Conservation (phyloP, 2,888 invertebrate species). For the Xestia sexstrigata region DNA sequence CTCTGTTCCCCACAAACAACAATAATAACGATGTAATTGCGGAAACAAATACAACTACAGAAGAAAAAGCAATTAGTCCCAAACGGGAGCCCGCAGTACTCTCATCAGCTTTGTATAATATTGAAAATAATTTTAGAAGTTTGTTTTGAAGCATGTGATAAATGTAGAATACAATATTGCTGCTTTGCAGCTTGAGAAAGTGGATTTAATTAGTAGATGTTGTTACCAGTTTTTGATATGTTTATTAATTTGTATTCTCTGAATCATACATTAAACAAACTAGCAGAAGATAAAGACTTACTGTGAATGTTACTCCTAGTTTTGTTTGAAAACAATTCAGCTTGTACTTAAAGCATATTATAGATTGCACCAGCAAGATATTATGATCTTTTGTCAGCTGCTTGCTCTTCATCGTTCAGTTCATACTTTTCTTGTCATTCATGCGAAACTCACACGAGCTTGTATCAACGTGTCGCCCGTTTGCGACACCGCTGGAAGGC, state of each 20-base stretch:
- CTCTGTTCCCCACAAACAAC: conserved; percentile 78
- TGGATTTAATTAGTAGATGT: conserved; percentile 47
- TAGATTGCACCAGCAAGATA: not conserved
- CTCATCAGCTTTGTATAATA: conserved; percentile 81
- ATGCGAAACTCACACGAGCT: not conserved
- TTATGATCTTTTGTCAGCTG: not conserved
- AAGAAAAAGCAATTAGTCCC: conserved; percentile 69
- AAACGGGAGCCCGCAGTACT: conserved; percentile 81
- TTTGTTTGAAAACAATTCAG: conserved; percentile 28
- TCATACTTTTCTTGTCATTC: not conserved
- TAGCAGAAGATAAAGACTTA: conserved; percentile 10
- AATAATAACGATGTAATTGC: conserved; percentile 58
- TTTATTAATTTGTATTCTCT: conserved; percentile 57
- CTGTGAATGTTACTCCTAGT: conserved; percentile 13
- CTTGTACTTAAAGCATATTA: conserved; percentile 5
- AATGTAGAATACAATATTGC: conserved; percentile 42
- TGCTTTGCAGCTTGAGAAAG: conserved; percentile 26
- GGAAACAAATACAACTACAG: conserved; percentile 55
- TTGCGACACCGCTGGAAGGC: not conserved
- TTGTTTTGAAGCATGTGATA: conserved; percentile 80
- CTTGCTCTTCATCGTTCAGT: not conserved
- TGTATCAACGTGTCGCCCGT: not conserved
- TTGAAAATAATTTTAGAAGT: conserved; percentile 87
- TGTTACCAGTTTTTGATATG: conserved; percentile 51
- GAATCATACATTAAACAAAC: conserved; percentile 54